These are phyloP conservation scores for Zaprionus capensis DNA, from an alignment of 1,140 invertebrate species.

Conservation along the genomic window DNA sequence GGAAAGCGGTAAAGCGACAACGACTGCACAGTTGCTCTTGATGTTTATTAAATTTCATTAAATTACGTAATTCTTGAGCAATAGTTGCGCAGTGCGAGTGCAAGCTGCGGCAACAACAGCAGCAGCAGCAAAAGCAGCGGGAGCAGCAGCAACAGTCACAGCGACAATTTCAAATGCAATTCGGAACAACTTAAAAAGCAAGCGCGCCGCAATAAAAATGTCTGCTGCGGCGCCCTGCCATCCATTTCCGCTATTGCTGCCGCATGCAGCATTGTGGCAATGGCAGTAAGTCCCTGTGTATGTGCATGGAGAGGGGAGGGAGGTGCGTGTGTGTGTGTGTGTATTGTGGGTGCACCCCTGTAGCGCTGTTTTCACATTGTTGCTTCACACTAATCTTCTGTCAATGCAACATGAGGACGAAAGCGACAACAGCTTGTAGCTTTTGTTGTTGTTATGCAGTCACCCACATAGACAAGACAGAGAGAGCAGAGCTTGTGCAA, in stretches of 20 bases:
- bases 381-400: slow-evolving; percentile 81
- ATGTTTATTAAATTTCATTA: slow-evolving; percentile 82
- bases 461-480: slow-evolving; percentile 13
- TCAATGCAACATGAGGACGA: slow-evolving; percentile 77
- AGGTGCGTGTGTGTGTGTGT: slow-evolving; percentile 23
- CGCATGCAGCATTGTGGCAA: slow-evolving; percentile 7
- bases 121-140: slow-evolving; percentile 33
- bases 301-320: slow-evolving; percentile 8
- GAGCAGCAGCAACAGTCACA: slow-evolving; percentile 36
- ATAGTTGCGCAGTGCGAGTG: slow-evolving; percentile 34
- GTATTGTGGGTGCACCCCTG: slow-evolving; percentile 46
- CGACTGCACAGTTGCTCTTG: slow-evolving; percentile 65
- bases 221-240: slow-evolving; percentile 61
- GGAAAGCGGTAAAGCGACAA: slow-evolving; percentile 25
- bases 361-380: slow-evolving; percentile 80
- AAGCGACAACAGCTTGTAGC: slow-evolving; percentile 75
- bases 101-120: not conserved
- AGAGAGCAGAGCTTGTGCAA: not conserved
- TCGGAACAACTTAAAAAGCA: slow-evolving; percentile 81
- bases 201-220: slow-evolving; percentile 79
- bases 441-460: slow-evolving; percentile 31
- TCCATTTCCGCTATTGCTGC: slow-evolving; percentile 57
- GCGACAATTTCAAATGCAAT: slow-evolving; percentile 75
- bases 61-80: slow-evolving; percentile 77
- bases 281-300: slow-evolving; percentile 13